Percentiles rank a stretch among this genome's conserved stretches.
Evolutionary conservation across 2,113 vertebrate species (phyloP).

Genomic region (Panthera uncia): DNA sequence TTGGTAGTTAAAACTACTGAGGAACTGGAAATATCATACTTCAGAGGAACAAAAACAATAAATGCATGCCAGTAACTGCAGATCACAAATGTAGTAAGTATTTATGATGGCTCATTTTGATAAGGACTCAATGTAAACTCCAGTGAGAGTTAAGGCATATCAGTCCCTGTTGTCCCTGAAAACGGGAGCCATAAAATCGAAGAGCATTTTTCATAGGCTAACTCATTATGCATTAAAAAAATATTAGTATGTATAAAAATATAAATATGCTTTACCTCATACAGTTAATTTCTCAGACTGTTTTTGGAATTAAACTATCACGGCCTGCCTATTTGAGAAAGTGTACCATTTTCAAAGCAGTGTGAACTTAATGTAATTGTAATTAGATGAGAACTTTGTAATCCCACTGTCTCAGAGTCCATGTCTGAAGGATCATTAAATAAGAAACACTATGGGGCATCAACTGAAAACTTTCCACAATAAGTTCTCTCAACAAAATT

Average conservation of each 20-base stretch:
- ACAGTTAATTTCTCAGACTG: background rate
- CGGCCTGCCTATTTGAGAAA: background rate
- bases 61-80: background rate
- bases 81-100: background rate
- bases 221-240: background rate
- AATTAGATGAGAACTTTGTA: background rate
- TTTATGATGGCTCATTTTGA: background rate
- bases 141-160: background rate
- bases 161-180: background rate
- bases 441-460: background rate
- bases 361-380: background rate
- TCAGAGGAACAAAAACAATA: background rate
- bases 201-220: background rate
- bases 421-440: background rate
- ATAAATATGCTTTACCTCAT: background rate
- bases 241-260: background rate
- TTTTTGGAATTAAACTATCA: conserved; percentile 8
- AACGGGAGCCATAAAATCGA: background rate
- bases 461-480: background rate
- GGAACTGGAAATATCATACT: background rate
- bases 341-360: background rate
- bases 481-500: background rate
- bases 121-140: background rate
- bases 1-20: background rate
- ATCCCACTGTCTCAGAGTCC: background rate